These are phyloP conservation scores for Heliconius himera DNA, from an alignment of 1,140 invertebrate genomes.

Conservation along the genomic window DNA sequence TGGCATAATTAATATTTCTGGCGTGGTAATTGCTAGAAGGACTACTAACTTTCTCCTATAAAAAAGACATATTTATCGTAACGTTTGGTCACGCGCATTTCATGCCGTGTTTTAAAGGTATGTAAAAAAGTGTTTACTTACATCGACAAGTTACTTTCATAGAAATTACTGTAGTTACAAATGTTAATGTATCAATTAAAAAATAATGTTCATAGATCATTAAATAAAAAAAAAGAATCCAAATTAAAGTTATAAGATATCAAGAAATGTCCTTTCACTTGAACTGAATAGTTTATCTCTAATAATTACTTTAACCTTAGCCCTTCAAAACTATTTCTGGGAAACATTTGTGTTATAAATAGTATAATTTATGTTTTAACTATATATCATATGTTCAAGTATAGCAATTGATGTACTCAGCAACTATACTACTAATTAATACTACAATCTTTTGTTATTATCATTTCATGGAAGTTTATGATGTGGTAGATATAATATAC, in stretches of 20 bases:
- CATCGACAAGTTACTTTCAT: background rate
- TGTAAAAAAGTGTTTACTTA: background rate
- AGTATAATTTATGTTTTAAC: background rate
- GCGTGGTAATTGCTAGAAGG: background rate
- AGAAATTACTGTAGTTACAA: background rate
- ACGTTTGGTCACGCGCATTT: slow-evolving; percentile 18
- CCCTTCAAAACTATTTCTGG: background rate
- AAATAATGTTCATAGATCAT: background rate
- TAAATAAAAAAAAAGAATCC: background rate
- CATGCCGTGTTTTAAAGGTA: slow-evolving; percentile 9
- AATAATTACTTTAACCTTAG: slow-evolving; percentile 12
- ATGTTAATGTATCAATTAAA: background rate
- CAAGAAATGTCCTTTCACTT: background rate
- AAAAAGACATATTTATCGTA: slow-evolving; percentile 15
- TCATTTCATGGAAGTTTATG: background rate
- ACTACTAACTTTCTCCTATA: slow-evolving; percentile 2
- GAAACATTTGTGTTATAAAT: background rate
- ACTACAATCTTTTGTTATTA: slow-evolving; percentile 2
- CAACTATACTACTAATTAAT: background rate
- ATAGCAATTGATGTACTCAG: background rate
- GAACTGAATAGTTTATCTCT: slow-evolving; percentile 1
- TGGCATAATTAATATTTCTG: slow-evolving; percentile 29
- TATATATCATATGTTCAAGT: background rate
- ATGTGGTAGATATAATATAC: background rate
- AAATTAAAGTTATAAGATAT: background rate